A percentile compares a stretch with the other conserved stretches of the same genome.
These are phyloP conservation scores for Poicephalus meyeri DNA, from an alignment of 2,113 vertebrate species.

Conservation along the genomic window DNA sequence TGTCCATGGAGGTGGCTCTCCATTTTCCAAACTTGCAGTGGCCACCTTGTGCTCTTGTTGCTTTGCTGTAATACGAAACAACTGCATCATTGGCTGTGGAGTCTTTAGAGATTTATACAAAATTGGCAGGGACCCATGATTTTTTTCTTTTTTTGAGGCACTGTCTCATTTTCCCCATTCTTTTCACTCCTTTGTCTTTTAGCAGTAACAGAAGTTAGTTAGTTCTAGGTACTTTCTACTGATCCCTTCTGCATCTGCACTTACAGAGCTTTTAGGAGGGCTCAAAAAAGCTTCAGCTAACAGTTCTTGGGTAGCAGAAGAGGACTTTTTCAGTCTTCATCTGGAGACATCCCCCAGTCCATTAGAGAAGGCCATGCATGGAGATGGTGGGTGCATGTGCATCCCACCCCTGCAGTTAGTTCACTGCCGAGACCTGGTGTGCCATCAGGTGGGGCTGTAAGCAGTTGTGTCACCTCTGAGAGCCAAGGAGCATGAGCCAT, in stretches of 20 bases:
- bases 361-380: background rate
- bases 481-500: background rate
- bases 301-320: background rate
- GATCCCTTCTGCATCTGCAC: background rate
- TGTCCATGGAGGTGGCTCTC: background rate
- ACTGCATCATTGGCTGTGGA: background rate
- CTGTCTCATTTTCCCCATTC: background rate
- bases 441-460: background rate
- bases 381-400: background rate
- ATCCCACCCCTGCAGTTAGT: background rate
- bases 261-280: background rate
- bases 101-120: background rate
- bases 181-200: background rate
- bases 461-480: slow-evolving; percentile 54
- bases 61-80: background rate
- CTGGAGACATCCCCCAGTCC: background rate
- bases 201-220: background rate
- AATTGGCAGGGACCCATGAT: background rate
- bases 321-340: background rate
- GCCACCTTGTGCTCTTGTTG: background rate
- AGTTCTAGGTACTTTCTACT: background rate
- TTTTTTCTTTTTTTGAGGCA: background rate
- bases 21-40: background rate
- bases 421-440: background rate
- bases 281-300: background rate